Conservation (phyloP, 2,888 invertebrate genomes). For the Xylophagus ater region DNA sequence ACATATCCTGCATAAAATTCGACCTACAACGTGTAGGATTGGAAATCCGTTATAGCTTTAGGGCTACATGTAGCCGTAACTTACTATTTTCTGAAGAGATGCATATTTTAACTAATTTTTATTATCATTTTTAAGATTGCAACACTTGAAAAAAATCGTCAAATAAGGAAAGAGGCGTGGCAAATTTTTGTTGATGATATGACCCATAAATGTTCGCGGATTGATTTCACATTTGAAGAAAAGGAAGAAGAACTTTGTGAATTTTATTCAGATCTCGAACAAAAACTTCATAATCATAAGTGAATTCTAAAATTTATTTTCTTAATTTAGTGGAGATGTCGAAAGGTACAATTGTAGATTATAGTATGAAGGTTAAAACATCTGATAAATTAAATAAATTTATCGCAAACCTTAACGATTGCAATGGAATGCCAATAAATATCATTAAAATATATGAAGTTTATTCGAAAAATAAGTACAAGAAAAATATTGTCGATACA, state of each 20-base stretch:
- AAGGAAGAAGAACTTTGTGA: conserved; percentile 67
- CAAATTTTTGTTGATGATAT: conserved; percentile 67
- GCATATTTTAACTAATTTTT: conserved; percentile 6
- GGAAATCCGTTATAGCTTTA: too few species aligned
- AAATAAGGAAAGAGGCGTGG: conserved; percentile 51
- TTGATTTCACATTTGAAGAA: conserved; percentile 65
- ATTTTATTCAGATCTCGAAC: conserved; percentile 63
- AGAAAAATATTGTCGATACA: conserved; percentile 2
- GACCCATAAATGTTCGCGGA: conserved; percentile 60
- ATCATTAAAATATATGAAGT: conserved; percentile 36
- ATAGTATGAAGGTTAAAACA: conserved; percentile 52
- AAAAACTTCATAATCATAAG: conserved; percentile 53
- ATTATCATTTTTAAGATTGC: conserved; percentile 34
- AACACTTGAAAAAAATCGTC: conserved; percentile 41
- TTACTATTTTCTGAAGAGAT: too few species aligned
- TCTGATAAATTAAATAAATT: conserved; percentile 47
- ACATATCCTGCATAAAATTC: too few species aligned
- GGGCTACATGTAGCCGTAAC: too few species aligned
- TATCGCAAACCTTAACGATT: conserved; percentile 41
- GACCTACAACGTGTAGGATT: too few species aligned
- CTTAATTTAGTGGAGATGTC: conserved; percentile 29
- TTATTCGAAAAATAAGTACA: not conserved
- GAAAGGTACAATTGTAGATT: conserved; percentile 50
- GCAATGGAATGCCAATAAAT: conserved; percentile 43
- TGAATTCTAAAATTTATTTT: conserved; percentile 17